Conservation (phyloP, 2,888 invertebrate genomes). For the Eupeodes latifasciatus region DNA sequence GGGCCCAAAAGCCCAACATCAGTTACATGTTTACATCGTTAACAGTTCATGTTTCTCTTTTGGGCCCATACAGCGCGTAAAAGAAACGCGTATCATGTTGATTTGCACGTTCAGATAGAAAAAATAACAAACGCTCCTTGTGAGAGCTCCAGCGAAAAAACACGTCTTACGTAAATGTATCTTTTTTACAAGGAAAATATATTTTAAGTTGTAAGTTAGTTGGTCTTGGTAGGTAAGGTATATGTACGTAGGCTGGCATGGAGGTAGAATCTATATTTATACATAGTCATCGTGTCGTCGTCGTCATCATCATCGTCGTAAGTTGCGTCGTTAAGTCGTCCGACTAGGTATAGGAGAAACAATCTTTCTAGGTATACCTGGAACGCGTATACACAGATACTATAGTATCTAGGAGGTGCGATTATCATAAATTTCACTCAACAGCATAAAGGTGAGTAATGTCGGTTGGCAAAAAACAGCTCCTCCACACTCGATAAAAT, state of each 20-base stretch:
- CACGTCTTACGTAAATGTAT: constrained; percentile 71
- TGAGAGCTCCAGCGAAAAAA: constrained; percentile 42
- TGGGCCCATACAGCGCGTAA: constrained; percentile 33
- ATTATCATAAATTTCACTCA: constrained; percentile 68
- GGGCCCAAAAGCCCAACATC: constrained; percentile 57
- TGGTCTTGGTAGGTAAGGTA: too few species aligned
- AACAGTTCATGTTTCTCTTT: constrained; percentile 77
- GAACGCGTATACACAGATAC: constrained; percentile 11
- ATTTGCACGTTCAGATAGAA: constrained; percentile 75
- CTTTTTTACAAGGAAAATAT: constrained; percentile 72
- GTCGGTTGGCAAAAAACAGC: constrained; percentile 52
- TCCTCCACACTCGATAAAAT: constrained; percentile 64
- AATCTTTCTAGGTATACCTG: constrained; percentile 21
- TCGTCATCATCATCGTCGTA: constrained; percentile 21
- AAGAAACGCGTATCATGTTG: constrained; percentile 70
- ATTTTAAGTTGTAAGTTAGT: constrained; percentile 52
- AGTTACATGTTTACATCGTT: constrained; percentile 76
- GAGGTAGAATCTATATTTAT: constrained; percentile 27
- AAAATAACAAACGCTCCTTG: constrained; percentile 70
- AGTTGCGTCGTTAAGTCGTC: constrained; percentile 55
- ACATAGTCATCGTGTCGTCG: neutral
- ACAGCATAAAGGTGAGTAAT: constrained; percentile 74
- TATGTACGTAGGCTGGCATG: constrained; percentile 63
- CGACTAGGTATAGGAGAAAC: constrained; percentile 23
- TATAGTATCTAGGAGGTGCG: constrained; percentile 58